Evolutionary conservation across 2,797 vertebrate genomes (phyloP), one percentile per base, ranked within the genome.

Genomic region (Typhlichthys eigenmanni): DNA sequence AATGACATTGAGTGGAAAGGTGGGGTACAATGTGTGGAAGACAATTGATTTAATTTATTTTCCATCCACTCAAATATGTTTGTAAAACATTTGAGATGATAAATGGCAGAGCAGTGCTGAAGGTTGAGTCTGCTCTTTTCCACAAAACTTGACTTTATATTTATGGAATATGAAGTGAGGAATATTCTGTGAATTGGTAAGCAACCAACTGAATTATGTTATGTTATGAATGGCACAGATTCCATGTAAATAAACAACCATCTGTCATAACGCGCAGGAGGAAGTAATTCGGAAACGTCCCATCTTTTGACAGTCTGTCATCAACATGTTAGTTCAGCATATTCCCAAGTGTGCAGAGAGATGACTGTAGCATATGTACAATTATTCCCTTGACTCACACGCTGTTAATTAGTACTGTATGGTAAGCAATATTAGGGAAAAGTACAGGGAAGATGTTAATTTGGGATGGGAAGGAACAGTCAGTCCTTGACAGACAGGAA

Each of bases 1-100:
- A 63, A 74, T 69, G 64, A 60, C 46, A 63, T 34, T 52, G 53
- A 54, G 13, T 14, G 54, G 53, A 13, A 17, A 10, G 17, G 43
- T 45, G 45, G 4, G 17, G 4, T 6, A 32, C 43, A 46, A 14
- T 29, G 13, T 4, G 47, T 13, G 13, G 58, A 11, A 34, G 47
- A 14, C 46, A 5, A n/a, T 47, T 49, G 11, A n/a, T 14, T 34
- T n/a, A 12, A 12, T 56, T 32, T 43, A 32, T 45, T 32, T n/a
- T 56, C 38, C 29, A 13, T 13, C 38, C 32, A 43, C 29, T 45
- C 13, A 32, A 10, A 8, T 13, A 9, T 32, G 24, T 32, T 13
- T 13, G 3, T 1, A 54, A 19, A 38, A n/a, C 47, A 12, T 48
- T n/a, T n/a, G 13, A 48, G 47, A 11, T 4, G 12, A 48, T 11